A percentile compares a stretch with the other conserved stretches of the same genome.
These are phyloP conservation scores for Homarus americanus DNA, from an alignment of 1,140 invertebrate genomes.

Conservation along the genomic window DNA sequence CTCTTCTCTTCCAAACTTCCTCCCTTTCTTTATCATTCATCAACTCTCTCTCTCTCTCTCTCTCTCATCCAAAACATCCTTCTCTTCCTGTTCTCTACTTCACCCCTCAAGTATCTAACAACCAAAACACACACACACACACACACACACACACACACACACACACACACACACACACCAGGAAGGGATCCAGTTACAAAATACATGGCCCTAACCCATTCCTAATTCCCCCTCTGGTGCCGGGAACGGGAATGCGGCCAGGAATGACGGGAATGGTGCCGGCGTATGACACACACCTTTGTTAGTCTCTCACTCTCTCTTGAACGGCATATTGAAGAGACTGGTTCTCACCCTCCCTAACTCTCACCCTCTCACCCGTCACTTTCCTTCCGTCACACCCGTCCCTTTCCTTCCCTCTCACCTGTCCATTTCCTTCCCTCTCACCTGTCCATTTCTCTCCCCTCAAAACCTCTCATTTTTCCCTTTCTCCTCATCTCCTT, in stretches of 20 bases:
- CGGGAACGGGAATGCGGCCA: constrained; percentile 22
- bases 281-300: constrained; percentile 13
- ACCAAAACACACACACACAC: too few species aligned
- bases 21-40: too few species aligned
- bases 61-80: neutral
- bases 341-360: neutral
- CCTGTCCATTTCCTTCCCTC: neutral
- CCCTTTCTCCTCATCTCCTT: too few species aligned
- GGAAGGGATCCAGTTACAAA: neutral
- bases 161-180: too few species aligned
- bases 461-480: neutral
- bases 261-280: constrained; percentile 39
- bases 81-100: neutral
- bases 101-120: too few species aligned
- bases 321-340: neutral
- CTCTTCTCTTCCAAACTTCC: too few species aligned
- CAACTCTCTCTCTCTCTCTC: too few species aligned
- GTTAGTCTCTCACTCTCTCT: constrained; percentile 18
- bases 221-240: neutral
- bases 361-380: neutral
- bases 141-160: too few species aligned
- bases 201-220: neutral
- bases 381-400: neutral
- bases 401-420: neutral
- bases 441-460: neutral